A percentile compares a stretch with the other conserved stretches of the same genome.
These are phyloP conservation scores for Meloidogyne hapla DNA, from an alignment of 1,140 invertebrate genomes.

Conservation along the genomic window DNA sequence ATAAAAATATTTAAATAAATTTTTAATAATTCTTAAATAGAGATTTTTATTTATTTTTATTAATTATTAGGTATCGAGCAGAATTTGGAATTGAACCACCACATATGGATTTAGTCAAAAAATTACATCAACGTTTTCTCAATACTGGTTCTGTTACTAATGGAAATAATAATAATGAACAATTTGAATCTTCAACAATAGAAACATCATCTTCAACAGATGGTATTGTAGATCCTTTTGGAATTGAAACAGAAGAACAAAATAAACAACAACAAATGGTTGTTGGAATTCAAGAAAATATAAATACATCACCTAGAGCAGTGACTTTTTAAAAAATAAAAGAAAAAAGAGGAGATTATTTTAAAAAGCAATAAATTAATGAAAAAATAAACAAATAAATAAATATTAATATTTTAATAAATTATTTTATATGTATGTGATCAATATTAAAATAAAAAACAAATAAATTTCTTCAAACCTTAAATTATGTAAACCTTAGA, in stretches of 20 bases:
- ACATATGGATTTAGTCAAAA: conserved; percentile 45
- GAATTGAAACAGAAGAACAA: neutral
- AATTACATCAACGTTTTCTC: conserved; percentile 49
- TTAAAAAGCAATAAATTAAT: no score
- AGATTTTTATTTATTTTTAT: conserved; percentile 4
- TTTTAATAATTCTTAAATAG: neutral
- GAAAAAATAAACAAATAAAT: no score
- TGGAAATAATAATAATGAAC: conserved; percentile 9
- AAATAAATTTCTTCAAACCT: no score
- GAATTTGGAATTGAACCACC: conserved; percentile 53
- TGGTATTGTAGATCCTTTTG: neutral
- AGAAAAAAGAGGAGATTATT: neutral
- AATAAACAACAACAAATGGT: neutral
- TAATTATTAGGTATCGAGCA: conserved; percentile 42
- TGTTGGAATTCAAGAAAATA: neutral
- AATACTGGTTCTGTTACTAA: conserved; percentile 38
- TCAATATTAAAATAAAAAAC: no score
- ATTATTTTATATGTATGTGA: no score
- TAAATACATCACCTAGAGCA: neutral
- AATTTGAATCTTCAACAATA: neutral
- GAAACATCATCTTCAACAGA: neutral
- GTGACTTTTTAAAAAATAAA: neutral
- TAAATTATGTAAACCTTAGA: no score
- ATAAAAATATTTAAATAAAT: neutral
- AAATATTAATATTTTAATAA: no score